Conservation (phyloP, 2,113 vertebrate species). For the Plecotus auritus region DNA sequence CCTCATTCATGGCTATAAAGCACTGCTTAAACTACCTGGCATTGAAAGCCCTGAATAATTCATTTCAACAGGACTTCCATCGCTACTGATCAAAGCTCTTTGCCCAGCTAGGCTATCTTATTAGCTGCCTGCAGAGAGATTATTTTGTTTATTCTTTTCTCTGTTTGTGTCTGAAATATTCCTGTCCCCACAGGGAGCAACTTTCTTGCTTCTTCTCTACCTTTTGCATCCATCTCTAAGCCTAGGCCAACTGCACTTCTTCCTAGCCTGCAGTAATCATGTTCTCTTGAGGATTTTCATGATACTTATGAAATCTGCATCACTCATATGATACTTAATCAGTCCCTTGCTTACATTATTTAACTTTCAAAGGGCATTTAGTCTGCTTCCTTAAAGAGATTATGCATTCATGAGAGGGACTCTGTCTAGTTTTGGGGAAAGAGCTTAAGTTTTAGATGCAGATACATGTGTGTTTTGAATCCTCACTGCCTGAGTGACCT, state of each 20-base stretch:
- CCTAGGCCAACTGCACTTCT: background rate
- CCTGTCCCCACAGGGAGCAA: background rate
- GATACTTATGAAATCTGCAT: background rate
- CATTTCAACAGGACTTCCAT: background rate
- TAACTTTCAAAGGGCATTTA: background rate
- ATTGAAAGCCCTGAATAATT: background rate
- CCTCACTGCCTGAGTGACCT: background rate
- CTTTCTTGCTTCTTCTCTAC: background rate
- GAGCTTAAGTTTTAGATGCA: slow-evolving; percentile 20
- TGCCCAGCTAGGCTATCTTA: background rate
- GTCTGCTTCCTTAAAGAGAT: background rate
- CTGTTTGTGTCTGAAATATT: background rate
- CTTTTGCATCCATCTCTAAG: background rate
- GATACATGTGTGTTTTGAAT: background rate
- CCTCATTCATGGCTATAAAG: background rate
- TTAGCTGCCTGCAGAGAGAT: background rate
- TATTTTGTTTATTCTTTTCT: slow-evolving; percentile 30
- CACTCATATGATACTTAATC: background rate
- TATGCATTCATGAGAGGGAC: background rate
- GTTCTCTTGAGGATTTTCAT: background rate
- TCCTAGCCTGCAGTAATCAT: background rate
- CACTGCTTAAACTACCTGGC: background rate
- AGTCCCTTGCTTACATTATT: background rate
- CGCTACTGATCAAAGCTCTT: background rate
- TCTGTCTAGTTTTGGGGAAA: background rate